These are phyloP conservation scores for Dromococcyx pavoninus DNA, from an alignment of 2,797 vertebrate genomes.

Conservation along the genomic window DNA sequence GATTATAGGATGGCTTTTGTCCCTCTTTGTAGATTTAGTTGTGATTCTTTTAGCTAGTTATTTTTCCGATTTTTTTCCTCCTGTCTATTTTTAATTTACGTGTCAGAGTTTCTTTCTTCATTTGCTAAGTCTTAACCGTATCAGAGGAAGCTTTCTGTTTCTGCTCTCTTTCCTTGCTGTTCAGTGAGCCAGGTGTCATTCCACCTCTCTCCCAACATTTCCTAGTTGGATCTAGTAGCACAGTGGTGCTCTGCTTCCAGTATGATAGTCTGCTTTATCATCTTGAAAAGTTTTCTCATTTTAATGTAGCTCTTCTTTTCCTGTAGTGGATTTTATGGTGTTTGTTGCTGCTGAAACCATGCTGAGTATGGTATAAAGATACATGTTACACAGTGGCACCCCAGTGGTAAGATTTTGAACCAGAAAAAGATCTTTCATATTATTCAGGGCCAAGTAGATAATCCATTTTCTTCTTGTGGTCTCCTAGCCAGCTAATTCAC, in stretches of 20 bases:
- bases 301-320: neutral
- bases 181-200: neutral
- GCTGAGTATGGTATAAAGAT: neutral
- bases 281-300: neutral
- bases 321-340: neutral
- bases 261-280: neutral
- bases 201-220: accelerated
- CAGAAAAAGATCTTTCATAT: neutral
- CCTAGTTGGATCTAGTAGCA: neutral
- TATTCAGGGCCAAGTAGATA: neutral
- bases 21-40: neutral
- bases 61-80: neutral
- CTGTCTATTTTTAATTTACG: neutral
- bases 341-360: neutral
- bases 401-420: neutral
- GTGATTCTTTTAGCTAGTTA: neutral
- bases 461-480: neutral
- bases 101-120: neutral
- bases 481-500: neutral
- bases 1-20: neutral
- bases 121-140: neutral
- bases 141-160: neutral
- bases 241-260: neutral
- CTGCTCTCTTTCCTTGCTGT: neutral
- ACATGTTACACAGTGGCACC: neutral